phyloP scores from a whole-genome alignment of 2,888 invertebrate species.

The Synergus umbraculus region DNA sequence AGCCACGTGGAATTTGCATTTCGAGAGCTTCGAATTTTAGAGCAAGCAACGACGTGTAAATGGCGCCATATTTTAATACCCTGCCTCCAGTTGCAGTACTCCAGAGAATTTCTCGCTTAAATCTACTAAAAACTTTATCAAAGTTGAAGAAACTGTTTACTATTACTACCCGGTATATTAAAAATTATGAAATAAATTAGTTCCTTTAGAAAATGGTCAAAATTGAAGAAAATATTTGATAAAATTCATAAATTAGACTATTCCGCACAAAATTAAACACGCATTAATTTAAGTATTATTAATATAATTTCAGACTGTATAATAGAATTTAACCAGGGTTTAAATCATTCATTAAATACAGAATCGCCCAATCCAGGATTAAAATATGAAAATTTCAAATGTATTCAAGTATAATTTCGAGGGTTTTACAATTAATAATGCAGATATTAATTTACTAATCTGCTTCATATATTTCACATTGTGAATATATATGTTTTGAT shows the following conservation, averaged over 20 bases:
- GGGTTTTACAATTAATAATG: not conserved
- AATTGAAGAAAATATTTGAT: not conserved
- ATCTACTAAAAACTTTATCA: not conserved
- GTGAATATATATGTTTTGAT: not conserved
- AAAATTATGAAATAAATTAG: not conserved
- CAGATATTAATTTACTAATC: not conserved
- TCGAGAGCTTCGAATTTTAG: conserved; percentile 10
- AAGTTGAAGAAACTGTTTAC: not conserved
- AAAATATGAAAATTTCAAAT: not conserved
- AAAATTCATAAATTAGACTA: not conserved
- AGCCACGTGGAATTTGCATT: conserved; percentile 1
- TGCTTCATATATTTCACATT: not conserved
- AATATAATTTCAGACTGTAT: not conserved
- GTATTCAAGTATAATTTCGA: not conserved
- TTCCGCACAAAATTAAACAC: too few relatives aligned
- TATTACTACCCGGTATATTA: not conserved
- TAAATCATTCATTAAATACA: not conserved
- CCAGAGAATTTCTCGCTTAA: not conserved
- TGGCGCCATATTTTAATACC: not conserved
- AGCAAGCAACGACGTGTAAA: not conserved
- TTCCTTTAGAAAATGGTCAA: not conserved
- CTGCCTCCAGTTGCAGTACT: not conserved
- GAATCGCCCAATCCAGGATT: not conserved
- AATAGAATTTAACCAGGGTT: not conserved
- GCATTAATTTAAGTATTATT: not conserved